These are phyloP conservation scores for Cyclophora punctaria DNA, from an alignment of 2,888 invertebrate species.

Conservation along the genomic window DNA sequence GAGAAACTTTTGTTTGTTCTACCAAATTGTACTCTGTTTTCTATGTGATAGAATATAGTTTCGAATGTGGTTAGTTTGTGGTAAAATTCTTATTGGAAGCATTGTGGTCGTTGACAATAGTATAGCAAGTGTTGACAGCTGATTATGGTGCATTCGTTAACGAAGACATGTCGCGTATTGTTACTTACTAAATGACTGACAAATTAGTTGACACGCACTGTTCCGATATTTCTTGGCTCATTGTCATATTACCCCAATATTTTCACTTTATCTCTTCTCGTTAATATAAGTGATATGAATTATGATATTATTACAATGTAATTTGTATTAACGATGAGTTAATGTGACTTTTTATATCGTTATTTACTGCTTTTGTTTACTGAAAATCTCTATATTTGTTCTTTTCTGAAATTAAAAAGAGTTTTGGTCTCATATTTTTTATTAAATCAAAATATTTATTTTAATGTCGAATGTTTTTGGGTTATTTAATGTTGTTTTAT, in stretches of 20 bases:
- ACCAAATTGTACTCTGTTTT: constrained; percentile 15
- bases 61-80: no score
- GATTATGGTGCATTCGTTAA: constrained; percentile 45
- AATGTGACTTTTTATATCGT: constrained; percentile 50
- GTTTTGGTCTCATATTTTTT: constrained; percentile 14
- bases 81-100: constrained; percentile 23
- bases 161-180: constrained; percentile 45
- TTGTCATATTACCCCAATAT: constrained; percentile 30
- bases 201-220: constrained; percentile 35
- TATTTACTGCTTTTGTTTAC: constrained; percentile 60
- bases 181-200: constrained; percentile 51
- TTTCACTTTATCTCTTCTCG: constrained; percentile 40
- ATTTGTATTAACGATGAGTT: constrained; percentile 44
- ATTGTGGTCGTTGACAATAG: constrained; percentile 60
- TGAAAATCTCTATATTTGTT: constrained; percentile 13
- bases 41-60: constrained; percentile 18
- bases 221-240: constrained; percentile 39
- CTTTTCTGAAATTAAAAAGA: constrained; percentile 9
- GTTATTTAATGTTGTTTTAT: constrained; percentile 11
- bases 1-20: constrained; percentile 26
- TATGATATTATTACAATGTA: constrained; percentile 46
- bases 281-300: constrained; percentile 44
- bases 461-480: constrained; percentile 7
- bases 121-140: constrained; percentile 53
- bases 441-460: constrained; percentile 21